Evolutionary conservation across 2,797 vertebrate species (phyloP).

Genomic region (Thripadectes ignobilis): DNA sequence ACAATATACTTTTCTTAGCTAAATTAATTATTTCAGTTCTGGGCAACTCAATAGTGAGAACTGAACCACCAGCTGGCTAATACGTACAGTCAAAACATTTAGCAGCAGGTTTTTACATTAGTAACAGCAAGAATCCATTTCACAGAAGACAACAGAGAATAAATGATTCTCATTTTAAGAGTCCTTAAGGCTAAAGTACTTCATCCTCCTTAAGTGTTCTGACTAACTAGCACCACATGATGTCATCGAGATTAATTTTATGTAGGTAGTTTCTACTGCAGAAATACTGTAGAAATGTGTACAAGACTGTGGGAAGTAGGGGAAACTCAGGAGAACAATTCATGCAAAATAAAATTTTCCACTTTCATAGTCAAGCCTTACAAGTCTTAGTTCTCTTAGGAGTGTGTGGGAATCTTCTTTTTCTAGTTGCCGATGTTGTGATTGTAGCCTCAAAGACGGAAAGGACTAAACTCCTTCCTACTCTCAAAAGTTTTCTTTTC

Average conservation of each 20-base stretch:
- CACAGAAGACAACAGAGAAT: constrained; percentile 72
- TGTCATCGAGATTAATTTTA: constrained; percentile 77
- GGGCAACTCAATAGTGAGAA: constrained; percentile 74
- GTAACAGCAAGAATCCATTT: constrained; percentile 81
- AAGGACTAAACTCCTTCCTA: not conserved
- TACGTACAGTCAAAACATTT: constrained; percentile 79
- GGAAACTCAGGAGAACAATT: not conserved
- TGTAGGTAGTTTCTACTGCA: constrained; percentile 19
- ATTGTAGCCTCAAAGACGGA: not conserved
- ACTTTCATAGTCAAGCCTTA: not conserved
- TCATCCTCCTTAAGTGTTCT: constrained; percentile 75
- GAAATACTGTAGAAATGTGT: constrained; percentile 3
- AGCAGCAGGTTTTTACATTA: constrained; percentile 82
- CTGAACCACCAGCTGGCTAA: constrained; percentile 80
- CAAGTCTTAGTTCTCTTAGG: not conserved
- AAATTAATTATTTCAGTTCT: constrained; percentile 81
- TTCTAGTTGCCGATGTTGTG: not conserved
- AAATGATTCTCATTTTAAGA: constrained; percentile 76
- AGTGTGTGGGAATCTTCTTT: not conserved
- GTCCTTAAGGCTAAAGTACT: constrained; percentile 78
- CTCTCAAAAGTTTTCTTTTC: not conserved
- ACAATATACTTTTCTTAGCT: constrained; percentile 71
- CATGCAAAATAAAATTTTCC: not conserved
- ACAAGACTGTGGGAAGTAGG: not conserved
- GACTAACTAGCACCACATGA: constrained; percentile 74